phyloP scores from a whole-genome alignment of 2,888 invertebrate genomes.

The Xestia rhomboidea region DNA sequence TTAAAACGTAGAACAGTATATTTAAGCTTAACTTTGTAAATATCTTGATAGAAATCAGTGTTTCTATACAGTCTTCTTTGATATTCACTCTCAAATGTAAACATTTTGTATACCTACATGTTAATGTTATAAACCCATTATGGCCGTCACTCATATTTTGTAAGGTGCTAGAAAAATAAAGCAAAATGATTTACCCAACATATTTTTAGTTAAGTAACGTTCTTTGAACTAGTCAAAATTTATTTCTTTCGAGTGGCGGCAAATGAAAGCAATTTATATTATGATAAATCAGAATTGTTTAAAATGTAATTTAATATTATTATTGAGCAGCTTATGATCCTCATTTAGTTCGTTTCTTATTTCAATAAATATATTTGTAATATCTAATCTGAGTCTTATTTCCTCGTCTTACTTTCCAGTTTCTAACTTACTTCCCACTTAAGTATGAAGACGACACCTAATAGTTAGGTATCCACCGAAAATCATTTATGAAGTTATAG shows the following conservation, averaged over 20 bases:
- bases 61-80: conserved; percentile 86
- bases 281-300: conserved; percentile 68
- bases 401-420: conserved; percentile 18
- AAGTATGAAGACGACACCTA: not conserved
- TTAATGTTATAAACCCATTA: conserved; percentile 64
- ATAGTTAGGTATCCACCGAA: not conserved
- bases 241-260: conserved; percentile 78
- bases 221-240: conserved; percentile 89
- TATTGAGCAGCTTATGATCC: conserved; percentile 84
- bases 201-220: conserved; percentile 70
- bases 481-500: not conserved
- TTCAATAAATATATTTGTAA: conserved; percentile 90
- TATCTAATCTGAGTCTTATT: conserved; percentile 80
- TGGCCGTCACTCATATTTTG: conserved; percentile 68
- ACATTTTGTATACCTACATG: conserved; percentile 85
- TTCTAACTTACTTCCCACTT: not conserved
- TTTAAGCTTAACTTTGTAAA: conserved; percentile 88
- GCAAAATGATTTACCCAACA: conserved; percentile 55
- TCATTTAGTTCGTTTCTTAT: conserved; percentile 87
- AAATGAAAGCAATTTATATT: conserved; percentile 68
- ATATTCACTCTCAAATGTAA: conserved; percentile 83
- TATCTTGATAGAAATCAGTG: conserved; percentile 85
- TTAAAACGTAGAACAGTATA: conserved; percentile 79
- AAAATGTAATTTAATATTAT: conserved; percentile 79
- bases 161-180: conserved; percentile 81